phyloP scores from a whole-genome alignment of 1,140 invertebrate species.

The Micrasema minimum region DNA sequence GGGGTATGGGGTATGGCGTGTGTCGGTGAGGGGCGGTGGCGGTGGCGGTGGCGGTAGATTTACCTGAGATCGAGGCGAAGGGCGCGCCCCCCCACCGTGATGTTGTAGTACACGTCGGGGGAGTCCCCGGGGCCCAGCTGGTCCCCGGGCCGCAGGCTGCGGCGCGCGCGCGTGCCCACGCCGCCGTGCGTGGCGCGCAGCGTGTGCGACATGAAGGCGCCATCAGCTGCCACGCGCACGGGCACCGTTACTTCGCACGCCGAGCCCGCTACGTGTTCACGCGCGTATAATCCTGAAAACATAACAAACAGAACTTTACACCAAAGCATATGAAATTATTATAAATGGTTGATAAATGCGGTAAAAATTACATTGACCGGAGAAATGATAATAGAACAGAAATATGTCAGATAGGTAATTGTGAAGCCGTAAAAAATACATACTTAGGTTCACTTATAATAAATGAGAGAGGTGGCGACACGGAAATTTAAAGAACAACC shows the following conservation, averaged over 20 bases:
- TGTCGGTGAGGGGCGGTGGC: not conserved
- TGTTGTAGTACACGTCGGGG: conserved; percentile 47
- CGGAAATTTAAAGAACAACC: too few species aligned
- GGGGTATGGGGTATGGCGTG: not conserved
- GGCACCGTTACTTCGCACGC: conserved; percentile 48
- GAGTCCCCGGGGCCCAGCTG: conserved; percentile 27
- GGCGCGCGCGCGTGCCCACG: conserved; percentile 10
- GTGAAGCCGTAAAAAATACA: too few species aligned
- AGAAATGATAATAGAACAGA: too few species aligned
- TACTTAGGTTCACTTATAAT: too few species aligned
- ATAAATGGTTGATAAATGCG: too few species aligned
- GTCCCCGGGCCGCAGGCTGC: conserved; percentile 33
- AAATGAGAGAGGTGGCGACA: too few species aligned
- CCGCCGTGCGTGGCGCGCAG: conserved; percentile 39
- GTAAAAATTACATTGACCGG: too few species aligned
- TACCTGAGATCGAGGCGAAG: conserved; percentile 48
- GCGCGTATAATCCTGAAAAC: conserved; percentile 45
- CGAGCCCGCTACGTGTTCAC: conserved; percentile 31
- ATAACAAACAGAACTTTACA: not conserved
- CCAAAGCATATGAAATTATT: too few species aligned
- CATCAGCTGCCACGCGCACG: conserved; percentile 45
- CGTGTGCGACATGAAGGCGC: conserved; percentile 47
- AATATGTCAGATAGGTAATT: too few species aligned
- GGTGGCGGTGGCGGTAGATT: too few species aligned
- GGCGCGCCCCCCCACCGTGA: conserved; percentile 46